phyloP scores from a whole-genome alignment of 2,797 vertebrate species.

The Hyperoplus lanceolatus region DNA sequence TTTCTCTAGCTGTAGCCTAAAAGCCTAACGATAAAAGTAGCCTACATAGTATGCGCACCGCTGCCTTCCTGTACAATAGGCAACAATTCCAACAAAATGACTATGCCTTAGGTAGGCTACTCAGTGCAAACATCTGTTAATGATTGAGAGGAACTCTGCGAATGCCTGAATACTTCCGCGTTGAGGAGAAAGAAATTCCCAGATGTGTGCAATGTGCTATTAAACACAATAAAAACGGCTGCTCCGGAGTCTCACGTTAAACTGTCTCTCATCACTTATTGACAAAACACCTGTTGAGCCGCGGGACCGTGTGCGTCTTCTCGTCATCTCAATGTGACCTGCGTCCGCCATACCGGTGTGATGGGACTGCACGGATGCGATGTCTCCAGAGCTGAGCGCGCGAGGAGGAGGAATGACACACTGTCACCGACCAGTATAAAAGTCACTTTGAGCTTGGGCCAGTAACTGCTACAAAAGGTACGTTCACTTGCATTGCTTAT shows the following conservation, averaged over 20 bases:
- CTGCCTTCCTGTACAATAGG: neutral
- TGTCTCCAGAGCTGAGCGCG: slow-evolving; percentile 10
- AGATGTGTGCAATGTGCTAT: neutral
- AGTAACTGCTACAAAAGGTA: slow-evolving; percentile 62
- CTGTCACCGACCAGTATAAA: slow-evolving; percentile 36
- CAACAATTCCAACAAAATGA: neutral
- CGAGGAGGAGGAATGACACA: slow-evolving; percentile 10
- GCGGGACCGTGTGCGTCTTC: neutral
- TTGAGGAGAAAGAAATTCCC: neutral
- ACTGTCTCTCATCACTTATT: no score
- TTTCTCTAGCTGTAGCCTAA: neutral
- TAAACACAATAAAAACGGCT: neutral
- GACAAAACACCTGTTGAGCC: neutral
- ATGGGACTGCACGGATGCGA: slow-evolving; percentile 70
- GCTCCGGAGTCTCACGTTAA: no score
- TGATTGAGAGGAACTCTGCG: slow-evolving; percentile 34
- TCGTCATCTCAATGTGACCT: slow-evolving; percentile 70
- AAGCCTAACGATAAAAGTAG: no score
- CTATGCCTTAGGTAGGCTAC: neutral
- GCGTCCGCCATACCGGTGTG: slow-evolving; percentile 76
- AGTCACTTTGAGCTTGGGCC: slow-evolving; percentile 55
- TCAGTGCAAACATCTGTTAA: slow-evolving; percentile 6
- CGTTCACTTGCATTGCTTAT: neutral
- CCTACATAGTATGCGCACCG: neutral
- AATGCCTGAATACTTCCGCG: slow-evolving; percentile 48